Evolutionary conservation across 1,140 invertebrate species (phyloP), one percentile per base, ranked within the genome.

Genomic region (Tachypleus tridentatus): DNA sequence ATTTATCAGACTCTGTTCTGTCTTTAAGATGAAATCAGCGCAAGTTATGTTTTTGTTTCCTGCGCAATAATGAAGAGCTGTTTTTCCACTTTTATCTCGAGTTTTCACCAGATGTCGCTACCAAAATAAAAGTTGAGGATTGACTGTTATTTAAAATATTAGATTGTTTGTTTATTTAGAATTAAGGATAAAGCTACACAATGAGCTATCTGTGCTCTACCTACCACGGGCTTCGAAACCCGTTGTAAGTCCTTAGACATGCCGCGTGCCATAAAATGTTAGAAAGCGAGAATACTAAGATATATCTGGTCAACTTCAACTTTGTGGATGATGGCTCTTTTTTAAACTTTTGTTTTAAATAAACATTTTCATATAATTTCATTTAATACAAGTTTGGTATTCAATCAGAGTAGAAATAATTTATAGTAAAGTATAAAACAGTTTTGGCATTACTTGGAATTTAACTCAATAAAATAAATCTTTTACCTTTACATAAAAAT

Each of bases 11-110:
- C 87, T 82, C 48, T 89, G 87, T 65, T 87, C 73, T 58, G 85
- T 84, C 0, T 81, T 64, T 47, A 91, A 80, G 64, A 90, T 77
- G 49, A 86, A 79, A 74, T 89, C 76, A 10, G 78, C 78, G 71
- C 80, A 81, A 9, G 73, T 72, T 50, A 77, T 74, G 52, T 75
- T 74, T 29, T 82, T 78, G 82, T 86, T 88, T 77, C 84, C 84
- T 0, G 82, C 82, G 79, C 93, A 97, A 79, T 97, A 97, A 77
- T 97, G 94, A 51, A 97, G 79, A 49, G 91, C 89, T 63, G 86
- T 89, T 70, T 93, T 90, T 62, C 91, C 82, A 5, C 84, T 91
- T 47, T 88, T 81, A 76, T 94, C 92, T 69, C 86, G 54, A 9
- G 63, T 59, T 49, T 58, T 9, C 5, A 64, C 64, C 1, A 61